Base-by-base conservation (phyloP, 1,140 invertebrate species). In the Nasonia vitripennis region DNA sequence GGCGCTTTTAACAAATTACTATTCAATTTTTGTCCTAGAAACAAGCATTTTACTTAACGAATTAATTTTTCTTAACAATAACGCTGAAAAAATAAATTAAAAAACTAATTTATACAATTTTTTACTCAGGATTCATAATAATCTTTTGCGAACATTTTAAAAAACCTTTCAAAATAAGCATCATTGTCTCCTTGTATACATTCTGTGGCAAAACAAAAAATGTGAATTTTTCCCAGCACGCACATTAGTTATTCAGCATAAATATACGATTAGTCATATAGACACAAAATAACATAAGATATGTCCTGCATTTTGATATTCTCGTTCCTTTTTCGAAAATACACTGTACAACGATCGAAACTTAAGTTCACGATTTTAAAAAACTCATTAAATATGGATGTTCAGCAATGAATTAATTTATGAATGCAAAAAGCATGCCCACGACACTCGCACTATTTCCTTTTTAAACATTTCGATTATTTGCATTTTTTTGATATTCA, bases 401-500 rank as follows among this genome's bases (percentile, higher is more conserved):
- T 80, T 45, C n/a, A 62, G 70, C 37, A 80, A 62, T 80, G n/a
- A 80, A 67, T 79, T 68, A 2, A 37, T 68, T 68, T 67, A 17
- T 37, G 62, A 23, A 37, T 68, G 62, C 31, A 78, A 78, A 20
- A 78, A 79, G 10, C 51, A 20, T n/a, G 34, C 34, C 37, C 31
- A 67, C 37, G 68, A 45, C 78, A 41, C 34, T 79, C 55, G 10
- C 78, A 37, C 68, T 81, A 14, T 51, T 10, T 68, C n/a, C 45
- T 81, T 23, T 51, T 37, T 68, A n/a, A 45, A 71, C 68, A 34
- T 27, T 71, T 71, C 37, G 27, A 51, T 73, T 51, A 45, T 73
- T 83, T 73, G 9, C 62, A 34, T 11, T 67, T 77, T 55, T 83
- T 67, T 77, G 51, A 75, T 83, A 34, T 77, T 45, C 75, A 83